phyloP scores from a whole-genome alignment of 2,888 invertebrate species.

The Invenusta paracnida region DNA sequence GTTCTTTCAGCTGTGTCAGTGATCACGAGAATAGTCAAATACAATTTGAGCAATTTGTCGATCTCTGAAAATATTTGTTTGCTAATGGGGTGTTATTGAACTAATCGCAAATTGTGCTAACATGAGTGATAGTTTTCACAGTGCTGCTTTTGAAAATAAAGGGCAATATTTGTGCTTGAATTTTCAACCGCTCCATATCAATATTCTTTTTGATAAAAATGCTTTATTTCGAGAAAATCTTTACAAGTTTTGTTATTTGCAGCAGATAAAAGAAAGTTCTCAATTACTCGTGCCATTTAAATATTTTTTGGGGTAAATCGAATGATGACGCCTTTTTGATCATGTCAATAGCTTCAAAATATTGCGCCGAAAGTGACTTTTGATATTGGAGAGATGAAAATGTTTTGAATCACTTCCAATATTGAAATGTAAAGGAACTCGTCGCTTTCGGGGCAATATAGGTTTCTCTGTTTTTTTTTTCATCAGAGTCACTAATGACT shows the following conservation, averaged over 20 bases:
- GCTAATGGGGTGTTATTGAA: background rate
- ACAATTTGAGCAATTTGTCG: background rate
- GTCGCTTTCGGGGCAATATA: background rate
- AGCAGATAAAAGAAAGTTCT: background rate
- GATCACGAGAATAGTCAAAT: background rate
- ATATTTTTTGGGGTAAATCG: background rate
- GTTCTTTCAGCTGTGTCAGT: background rate
- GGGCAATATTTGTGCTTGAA: background rate
- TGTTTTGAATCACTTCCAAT: background rate
- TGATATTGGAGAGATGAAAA: background rate
- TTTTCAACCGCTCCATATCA: background rate
- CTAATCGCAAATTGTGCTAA: background rate
- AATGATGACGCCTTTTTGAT: background rate
- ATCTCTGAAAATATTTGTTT: background rate
- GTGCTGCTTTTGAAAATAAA: background rate
- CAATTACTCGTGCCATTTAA: background rate
- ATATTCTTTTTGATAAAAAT: background rate
- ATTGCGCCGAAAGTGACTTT: background rate
- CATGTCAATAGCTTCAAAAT: background rate
- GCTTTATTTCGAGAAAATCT: background rate
- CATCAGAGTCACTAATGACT: background rate
- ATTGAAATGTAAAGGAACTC: background rate
- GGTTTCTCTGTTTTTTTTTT: background rate
- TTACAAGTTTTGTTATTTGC: background rate
- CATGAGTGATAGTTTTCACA: background rate